A percentile compares a stretch with the other conserved stretches of the same genome.
Evolutionary conservation across 2,888 invertebrate species (phyloP).

Genomic region (Acanthosepion lycidas): DNA sequence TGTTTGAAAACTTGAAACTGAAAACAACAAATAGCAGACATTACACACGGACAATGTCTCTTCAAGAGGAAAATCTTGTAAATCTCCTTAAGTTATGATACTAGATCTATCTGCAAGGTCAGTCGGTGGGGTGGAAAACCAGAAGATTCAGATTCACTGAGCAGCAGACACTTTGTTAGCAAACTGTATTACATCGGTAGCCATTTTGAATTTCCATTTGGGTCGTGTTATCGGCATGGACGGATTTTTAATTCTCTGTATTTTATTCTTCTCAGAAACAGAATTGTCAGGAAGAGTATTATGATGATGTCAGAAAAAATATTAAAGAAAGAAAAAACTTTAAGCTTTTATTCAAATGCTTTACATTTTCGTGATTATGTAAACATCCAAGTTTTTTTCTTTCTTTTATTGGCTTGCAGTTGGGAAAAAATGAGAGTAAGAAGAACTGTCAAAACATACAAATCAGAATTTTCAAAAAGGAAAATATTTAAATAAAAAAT

Average conservation of each 20-base stretch:
- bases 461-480: too few species aligned
- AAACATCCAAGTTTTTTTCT: neutral
- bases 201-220: conserved; percentile 9
- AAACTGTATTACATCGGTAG: neutral
- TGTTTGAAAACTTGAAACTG: conserved; percentile 1
- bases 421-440: too few species aligned
- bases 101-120: conserved; percentile 12
- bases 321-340: neutral
- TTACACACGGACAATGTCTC: conserved; percentile 6
- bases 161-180: neutral
- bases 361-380: conserved; percentile 25
- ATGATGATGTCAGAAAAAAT: neutral
- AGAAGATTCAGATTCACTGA: neutral
- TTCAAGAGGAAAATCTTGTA: conserved; percentile 13
- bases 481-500: too few species aligned
- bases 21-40: neutral
- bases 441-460: too few species aligned
- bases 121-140: neutral
- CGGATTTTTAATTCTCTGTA: neutral
- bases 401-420: neutral
- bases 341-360: conserved; percentile 14
- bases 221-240: too few species aligned
- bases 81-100: conserved; percentile 33
- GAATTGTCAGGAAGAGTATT: conserved; percentile 14
- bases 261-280: neutral